Base-by-base conservation (phyloP, 2,888 invertebrate species). In the Chesias legatella region DNA sequence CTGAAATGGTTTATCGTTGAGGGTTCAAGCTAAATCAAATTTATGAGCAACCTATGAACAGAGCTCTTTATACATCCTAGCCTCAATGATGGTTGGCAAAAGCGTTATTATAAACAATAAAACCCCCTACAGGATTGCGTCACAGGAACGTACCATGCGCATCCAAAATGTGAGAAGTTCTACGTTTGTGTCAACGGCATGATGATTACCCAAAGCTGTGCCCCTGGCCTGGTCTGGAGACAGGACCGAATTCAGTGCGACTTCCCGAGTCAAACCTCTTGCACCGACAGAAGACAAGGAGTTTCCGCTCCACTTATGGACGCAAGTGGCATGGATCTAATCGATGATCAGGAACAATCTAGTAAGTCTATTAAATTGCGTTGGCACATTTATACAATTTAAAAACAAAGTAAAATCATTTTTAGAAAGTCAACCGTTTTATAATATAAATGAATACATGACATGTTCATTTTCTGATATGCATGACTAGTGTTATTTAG, bases 141-240 rank as follows among this genome's bases (percentile, higher is more conserved):
- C n/a, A 90, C 91, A 22, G 95, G 95, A 0, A 90, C 92, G 6
- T 95, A 95, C 70, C 94, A 94, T 63, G 85, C 93, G 0, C 94
- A 94, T 60, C 90, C 92, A 0, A 89, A 91, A 33, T 96, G 95
- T 61, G 91, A 91, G 37, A 91, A 90, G 58, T 95, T 94, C 74
- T 92, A 92, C 60, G 91, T 95, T 10, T 96, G 96, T 67, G 93
- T 94, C 6, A 94, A 95, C 70, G 92, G 92, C 0, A 76, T 90
- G n/a, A 76, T 94, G 33, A 88, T 94, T 1, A 77, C 91, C 0
- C 94, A 93, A 60, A 90, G 90, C 38, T 96, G 96, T 63, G 94
- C 94, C 0, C 92, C 94, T 0, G 93, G 94, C 1, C 86, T 95
- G 1, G 92, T 92, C 45, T 96, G 95, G 92, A 91, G 92, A 56